These are phyloP conservation scores for Drosophila fulvimacula DNA, from an alignment of 2,888 invertebrate species.

Conservation along the genomic window DNA sequence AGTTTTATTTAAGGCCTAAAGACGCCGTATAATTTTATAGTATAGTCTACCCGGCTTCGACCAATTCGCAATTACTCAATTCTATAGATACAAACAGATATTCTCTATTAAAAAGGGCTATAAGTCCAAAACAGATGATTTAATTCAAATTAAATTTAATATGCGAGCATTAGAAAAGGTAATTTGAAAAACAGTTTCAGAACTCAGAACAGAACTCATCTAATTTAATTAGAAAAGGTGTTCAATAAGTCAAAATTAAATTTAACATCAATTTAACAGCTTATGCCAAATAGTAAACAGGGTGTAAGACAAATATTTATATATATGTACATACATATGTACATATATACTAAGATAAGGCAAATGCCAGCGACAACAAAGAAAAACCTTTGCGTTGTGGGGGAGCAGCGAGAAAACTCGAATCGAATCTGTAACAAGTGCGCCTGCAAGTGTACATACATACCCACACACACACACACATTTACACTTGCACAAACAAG, in stretches of 20 bases:
- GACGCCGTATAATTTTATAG: background rate
- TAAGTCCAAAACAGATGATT: background rate
- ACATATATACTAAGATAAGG: slow-evolving; percentile 21
- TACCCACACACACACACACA: background rate
- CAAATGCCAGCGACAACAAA: slow-evolving; percentile 45
- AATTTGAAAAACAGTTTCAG: background rate
- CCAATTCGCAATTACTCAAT: background rate
- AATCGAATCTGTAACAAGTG: slow-evolving; percentile 72
- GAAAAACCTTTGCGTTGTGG: slow-evolving; percentile 48
- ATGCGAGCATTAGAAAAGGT: background rate
- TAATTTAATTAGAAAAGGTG: background rate
- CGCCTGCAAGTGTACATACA: slow-evolving; percentile 25
- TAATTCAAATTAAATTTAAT: background rate
- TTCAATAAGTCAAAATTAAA: background rate
- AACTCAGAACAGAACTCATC: background rate
- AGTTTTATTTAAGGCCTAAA: background rate
- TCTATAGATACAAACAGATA: background rate
- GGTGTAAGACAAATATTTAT: slow-evolving; percentile 20
- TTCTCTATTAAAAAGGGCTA: background rate
- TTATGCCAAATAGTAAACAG: slow-evolving; percentile 3
- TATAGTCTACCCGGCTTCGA: background rate
- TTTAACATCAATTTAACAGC: background rate
- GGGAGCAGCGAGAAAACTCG: slow-evolving; percentile 42
- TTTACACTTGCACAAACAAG: background rate
- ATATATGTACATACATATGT: background rate